phyloP scores from a whole-genome alignment of 1,140 invertebrate species.

The Halictus rubicundus region DNA sequence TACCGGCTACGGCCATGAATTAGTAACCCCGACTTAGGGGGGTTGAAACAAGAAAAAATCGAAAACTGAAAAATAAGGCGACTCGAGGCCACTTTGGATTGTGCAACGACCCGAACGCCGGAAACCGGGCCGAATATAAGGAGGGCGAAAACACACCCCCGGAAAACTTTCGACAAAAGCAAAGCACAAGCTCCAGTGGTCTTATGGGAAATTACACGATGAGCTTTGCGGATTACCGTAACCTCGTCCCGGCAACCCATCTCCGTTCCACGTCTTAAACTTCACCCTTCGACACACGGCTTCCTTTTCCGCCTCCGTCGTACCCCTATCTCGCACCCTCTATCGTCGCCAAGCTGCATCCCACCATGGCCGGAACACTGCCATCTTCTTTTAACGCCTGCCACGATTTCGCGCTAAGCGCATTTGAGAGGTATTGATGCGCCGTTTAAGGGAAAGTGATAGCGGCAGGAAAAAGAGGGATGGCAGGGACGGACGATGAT shows the following conservation, averaged over 20 bases:
- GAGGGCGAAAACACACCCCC: slow-evolving; percentile 16
- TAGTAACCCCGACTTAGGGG: no score
- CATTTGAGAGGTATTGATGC: slow-evolving; percentile 54
- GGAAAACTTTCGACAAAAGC: slow-evolving; percentile 55
- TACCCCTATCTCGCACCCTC: neutral
- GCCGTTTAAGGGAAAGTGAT: slow-evolving; percentile 13
- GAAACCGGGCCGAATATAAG: neutral
- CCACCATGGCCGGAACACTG: slow-evolving; percentile 3
- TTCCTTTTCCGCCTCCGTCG: neutral
- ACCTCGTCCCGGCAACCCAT: slow-evolving; percentile 44
- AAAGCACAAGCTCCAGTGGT: slow-evolving; percentile 49
- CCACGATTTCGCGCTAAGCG: slow-evolving; percentile 49
- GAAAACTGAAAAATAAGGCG: no score
- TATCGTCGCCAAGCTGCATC: slow-evolving; percentile 18
- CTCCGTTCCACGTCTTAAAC: slow-evolving; percentile 4
- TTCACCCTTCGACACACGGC: slow-evolving; percentile 10
- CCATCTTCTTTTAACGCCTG: slow-evolving; percentile 42
- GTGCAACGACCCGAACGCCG: slow-evolving; percentile 1
- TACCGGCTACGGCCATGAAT: no score
- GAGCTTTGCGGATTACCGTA: slow-evolving; percentile 66
- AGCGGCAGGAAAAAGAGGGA: neutral
- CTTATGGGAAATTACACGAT: slow-evolving; percentile 75
- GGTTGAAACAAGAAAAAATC: no score
- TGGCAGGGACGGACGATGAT: slow-evolving; percentile 45
- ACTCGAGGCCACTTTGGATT: slow-evolving; percentile 11